Evolutionary conservation across 2,888 invertebrate species (phyloP), one percentile per base, ranked within the genome.

Genomic region (Thymelicus sylvestris): DNA sequence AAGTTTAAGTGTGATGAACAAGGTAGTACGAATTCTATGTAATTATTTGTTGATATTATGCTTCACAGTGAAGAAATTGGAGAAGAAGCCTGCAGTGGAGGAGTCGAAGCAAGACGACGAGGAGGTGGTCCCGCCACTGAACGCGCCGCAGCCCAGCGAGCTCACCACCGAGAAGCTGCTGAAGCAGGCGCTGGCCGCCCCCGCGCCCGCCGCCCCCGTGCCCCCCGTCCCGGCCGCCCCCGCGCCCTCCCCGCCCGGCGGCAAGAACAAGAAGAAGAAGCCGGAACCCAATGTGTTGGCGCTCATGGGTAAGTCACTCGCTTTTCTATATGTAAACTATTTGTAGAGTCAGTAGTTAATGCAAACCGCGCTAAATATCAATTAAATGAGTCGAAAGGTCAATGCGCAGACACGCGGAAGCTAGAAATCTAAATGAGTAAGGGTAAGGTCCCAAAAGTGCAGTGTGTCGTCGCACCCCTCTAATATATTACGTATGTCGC

Each of bases 131-230:
- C 89, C 89, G 0, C 91, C 93, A 0, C 77, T 92, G 75, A 91
- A 91, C 76, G 82, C 83, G 19, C 91, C 91, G 31, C 93, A 91
- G 79, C 91, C 93, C 5, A 90, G 86, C 74, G 92, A 92, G 78
- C 83, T 93, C 47, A 93, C 93, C 59, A 94, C 91, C 0, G 92
- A 92, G 63, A 94, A 92, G 77, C 80, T 93, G 68, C 79, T 94
- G 75, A 86, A 87, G 78, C 91, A 92, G 68, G 92, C 90, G 2
- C 76, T 90, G 12, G 7, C 19, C n/a, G 15, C 13, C 6, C 19
- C 50, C 74, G 62, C 78, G 7, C 19, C 80, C 44, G 74, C 78
- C 13, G 72, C 77, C 0, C 77, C 82, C 15, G 76, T 83, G 0
- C 79, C 80, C 44, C 73, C 74, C 7, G 72, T 72, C 50, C 68